phyloP scores from a whole-genome alignment of 2,888 invertebrate species.

The Melangyna quadrimaculata region DNA sequence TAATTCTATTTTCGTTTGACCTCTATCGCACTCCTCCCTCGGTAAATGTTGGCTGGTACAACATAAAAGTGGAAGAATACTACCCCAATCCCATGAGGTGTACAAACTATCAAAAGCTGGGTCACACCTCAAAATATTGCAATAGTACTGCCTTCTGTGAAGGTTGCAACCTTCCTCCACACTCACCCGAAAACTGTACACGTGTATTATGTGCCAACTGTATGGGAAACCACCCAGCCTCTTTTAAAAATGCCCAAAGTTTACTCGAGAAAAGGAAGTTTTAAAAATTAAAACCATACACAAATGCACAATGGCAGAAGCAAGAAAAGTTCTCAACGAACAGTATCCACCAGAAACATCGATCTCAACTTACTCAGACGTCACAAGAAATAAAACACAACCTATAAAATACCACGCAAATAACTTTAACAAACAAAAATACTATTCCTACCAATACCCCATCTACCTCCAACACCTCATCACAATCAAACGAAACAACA shows the following conservation, averaged over 20 bases:
- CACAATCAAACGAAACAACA: background rate
- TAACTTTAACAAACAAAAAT: background rate
- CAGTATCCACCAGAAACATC: background rate
- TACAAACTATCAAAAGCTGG: background rate
- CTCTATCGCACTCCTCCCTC: background rate
- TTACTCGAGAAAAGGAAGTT: background rate
- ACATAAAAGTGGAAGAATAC: background rate
- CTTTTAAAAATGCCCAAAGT: background rate
- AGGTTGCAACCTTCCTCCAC: background rate
- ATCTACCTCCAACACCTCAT: background rate
- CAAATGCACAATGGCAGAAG: background rate
- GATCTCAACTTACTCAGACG: background rate
- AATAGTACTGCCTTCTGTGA: background rate
- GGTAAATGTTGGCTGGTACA: background rate
- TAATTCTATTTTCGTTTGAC: background rate
- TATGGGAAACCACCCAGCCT: background rate
- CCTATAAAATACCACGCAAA: background rate
- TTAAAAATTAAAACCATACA: background rate
- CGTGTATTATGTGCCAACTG: background rate
- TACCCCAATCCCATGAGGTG: background rate
- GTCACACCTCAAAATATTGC: background rate
- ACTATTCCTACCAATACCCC: background rate
- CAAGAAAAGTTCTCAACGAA: background rate
- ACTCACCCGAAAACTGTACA: background rate
- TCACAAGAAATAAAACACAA: background rate